Percentiles rank a stretch among this genome's conserved stretches.
Conservation (phyloP, 2,888 invertebrate species). For the Phortica magna region DNA sequence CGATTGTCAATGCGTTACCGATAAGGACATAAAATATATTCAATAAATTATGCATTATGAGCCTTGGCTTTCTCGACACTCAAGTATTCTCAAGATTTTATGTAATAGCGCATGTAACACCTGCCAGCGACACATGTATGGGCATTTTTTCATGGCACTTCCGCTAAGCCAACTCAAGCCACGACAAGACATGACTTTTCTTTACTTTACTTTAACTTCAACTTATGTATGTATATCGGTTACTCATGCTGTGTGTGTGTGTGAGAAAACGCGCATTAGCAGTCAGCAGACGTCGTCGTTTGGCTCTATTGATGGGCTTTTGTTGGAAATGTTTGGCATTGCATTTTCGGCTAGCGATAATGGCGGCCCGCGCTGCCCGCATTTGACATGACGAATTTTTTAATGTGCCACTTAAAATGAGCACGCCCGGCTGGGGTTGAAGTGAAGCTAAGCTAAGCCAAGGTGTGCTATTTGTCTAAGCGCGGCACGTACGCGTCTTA, state of each 20-base stretch:
- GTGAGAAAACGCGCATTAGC: constrained; percentile 51
- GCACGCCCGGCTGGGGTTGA: constrained; percentile 14
- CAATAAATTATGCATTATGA: constrained; percentile 69
- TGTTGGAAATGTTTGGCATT: constrained; percentile 2
- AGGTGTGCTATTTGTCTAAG: constrained; percentile 52
- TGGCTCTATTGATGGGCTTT: constrained; percentile 35
- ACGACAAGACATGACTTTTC: no score
- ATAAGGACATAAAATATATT: constrained; percentile 33
- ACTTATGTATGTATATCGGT: no score
- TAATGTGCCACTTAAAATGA: constrained; percentile 34
- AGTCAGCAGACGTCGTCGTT: constrained; percentile 57
- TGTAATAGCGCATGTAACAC: constrained; percentile 21
- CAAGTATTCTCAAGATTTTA: not conserved
- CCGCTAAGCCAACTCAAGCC: not conserved
- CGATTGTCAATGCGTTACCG: constrained; percentile 21
- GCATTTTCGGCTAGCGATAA: constrained; percentile 53
- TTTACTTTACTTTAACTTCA: no score
- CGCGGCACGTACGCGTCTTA: constrained; percentile 52
- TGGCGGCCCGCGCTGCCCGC: constrained; percentile 51
- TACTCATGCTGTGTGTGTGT: not conserved
- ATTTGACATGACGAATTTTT: constrained; percentile 35
- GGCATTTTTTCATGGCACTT: constrained; percentile 20
- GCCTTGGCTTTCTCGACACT: constrained; percentile 38
- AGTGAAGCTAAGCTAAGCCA: not conserved
- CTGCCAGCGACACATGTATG: constrained; percentile 23